Conservation (phyloP, 2,888 invertebrate genomes). For the Orthosia gothica region DNA sequence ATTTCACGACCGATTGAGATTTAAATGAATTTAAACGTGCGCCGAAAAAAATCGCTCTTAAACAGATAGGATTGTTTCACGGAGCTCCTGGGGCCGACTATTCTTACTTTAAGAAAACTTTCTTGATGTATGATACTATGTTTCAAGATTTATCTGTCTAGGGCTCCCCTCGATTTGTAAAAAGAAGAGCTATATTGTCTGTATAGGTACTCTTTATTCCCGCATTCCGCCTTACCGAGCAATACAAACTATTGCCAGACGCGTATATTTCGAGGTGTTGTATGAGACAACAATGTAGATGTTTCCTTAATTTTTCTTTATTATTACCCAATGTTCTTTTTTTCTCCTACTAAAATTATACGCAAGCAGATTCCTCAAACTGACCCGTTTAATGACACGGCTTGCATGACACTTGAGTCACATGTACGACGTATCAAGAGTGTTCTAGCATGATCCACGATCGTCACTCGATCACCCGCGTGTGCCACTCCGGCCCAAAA, state of each 20-base stretch:
- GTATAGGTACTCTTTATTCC: neutral
- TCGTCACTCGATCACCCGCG: neutral
- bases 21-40: slow-evolving; percentile 25
- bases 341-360: neutral
- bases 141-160: slow-evolving; percentile 48
- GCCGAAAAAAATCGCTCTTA: neutral
- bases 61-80: slow-evolving; percentile 9
- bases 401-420: neutral
- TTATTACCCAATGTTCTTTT: neutral
- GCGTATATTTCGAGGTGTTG: neutral
- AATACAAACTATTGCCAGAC: neutral
- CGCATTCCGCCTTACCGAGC: neutral
- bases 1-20: slow-evolving; percentile 29
- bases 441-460: neutral
- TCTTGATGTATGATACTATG: slow-evolving; percentile 51
- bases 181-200: slow-evolving; percentile 1
- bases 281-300: neutral
- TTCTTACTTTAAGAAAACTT: slow-evolving; percentile 39
- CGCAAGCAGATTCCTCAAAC: no score
- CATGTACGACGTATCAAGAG: neutral
- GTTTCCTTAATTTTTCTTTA: neutral
- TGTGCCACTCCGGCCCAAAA: neutral
- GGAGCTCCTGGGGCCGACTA: neutral
- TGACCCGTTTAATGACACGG: neutral
- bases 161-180: slow-evolving; percentile 39